Conservation (phyloP, 1,140 invertebrate species). For the Bombus vancouverensis region DNA sequence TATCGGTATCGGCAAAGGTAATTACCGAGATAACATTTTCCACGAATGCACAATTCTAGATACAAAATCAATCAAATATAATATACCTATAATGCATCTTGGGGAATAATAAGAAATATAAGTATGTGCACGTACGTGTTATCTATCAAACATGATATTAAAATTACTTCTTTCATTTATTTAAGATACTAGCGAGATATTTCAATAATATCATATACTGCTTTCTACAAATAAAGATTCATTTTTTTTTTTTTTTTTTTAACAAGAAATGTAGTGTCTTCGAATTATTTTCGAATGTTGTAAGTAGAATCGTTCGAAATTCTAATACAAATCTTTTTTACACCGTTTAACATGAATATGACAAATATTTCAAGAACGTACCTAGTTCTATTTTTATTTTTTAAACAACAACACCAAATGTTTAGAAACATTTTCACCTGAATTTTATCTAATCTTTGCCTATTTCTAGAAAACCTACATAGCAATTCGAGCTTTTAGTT, state of each 20-base stretch:
- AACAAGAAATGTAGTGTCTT: neutral
- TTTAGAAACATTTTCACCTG: neutral
- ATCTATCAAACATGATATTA: neutral
- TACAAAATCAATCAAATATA: neutral
- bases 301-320: no score
- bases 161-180: neutral
- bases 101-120: neutral
- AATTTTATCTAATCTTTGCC: neutral
- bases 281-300: neutral
- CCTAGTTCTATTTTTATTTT: neutral
- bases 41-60: neutral
- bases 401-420: neutral
- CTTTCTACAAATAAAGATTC: neutral
- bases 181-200: neutral
- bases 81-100: neutral
- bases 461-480: no score
- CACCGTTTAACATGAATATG: neutral
- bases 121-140: neutral
- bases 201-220: neutral
- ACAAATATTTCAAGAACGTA: neutral
- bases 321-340: neutral
- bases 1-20: neutral
- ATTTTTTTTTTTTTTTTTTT: neutral
- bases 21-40: conserved; percentile 16
- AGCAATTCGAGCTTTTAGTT: neutral